These are phyloP conservation scores for Picus viridis DNA, from an alignment of 2,797 vertebrate species.

Conservation along the genomic window DNA sequence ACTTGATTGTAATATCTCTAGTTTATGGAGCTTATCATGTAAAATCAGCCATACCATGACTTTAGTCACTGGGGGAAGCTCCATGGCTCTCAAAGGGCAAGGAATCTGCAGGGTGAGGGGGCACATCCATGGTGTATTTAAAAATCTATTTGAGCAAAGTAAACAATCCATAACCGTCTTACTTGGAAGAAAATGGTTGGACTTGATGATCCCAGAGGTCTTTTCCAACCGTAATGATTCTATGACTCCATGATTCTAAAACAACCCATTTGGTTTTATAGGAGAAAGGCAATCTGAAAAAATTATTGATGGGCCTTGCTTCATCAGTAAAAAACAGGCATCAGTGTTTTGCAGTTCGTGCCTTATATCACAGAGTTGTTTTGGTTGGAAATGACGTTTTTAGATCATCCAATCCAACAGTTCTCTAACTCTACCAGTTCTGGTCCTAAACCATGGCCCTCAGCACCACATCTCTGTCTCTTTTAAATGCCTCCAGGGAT, in stretches of 20 bases:
- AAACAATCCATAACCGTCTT: background rate
- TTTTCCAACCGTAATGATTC: too few relatives aligned
- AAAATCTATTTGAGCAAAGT: background rate
- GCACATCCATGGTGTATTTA: background rate
- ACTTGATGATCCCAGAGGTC: too few relatives aligned
- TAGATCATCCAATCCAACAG: too few relatives aligned
- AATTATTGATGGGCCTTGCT: background rate
- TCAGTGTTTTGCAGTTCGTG: background rate
- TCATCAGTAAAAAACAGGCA: background rate
- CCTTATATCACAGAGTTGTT: background rate
- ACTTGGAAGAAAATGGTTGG: background rate
- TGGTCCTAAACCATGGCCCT: too few relatives aligned
- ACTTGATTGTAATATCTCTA: background rate
- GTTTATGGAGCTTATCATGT: constrained; percentile 2
- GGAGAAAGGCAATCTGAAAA: background rate
- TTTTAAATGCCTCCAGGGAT: too few relatives aligned
- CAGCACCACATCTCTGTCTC: too few relatives aligned
- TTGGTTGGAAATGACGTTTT: too few relatives aligned
- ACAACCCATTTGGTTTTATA: background rate
- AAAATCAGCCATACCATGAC: background rate
- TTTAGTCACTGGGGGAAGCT: background rate
- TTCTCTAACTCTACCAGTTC: too few relatives aligned
- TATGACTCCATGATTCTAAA: too few relatives aligned
- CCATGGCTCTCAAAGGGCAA: background rate
- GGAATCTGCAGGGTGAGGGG: background rate